Percentiles rank a stretch among this genome's conserved stretches.
phyloP scores from a whole-genome alignment of 2,113 vertebrate genomes.

The Opisthocomus hoazin region DNA sequence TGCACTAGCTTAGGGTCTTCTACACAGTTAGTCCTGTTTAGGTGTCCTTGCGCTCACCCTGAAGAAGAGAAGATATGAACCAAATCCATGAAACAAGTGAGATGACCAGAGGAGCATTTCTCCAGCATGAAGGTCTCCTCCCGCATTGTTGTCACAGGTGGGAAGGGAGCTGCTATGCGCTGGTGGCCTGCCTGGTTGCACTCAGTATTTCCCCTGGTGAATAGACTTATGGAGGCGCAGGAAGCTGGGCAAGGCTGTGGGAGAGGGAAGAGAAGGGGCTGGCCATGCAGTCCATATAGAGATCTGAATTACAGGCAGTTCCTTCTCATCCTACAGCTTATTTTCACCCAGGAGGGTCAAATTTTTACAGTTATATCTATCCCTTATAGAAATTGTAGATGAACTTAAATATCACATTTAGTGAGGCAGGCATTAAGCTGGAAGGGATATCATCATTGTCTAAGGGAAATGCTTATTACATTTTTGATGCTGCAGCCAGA shows the following conservation, averaged over 20 bases:
- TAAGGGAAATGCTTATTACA: background rate
- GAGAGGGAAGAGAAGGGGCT: background rate
- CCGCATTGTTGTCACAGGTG: background rate
- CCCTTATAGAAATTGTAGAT: background rate
- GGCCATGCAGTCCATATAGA: background rate
- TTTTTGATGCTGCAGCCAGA: background rate
- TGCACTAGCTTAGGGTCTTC: background rate
- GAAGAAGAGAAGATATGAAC: background rate
- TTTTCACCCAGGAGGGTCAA: background rate
- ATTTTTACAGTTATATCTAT: background rate
- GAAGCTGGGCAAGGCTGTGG: background rate
- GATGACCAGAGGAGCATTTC: background rate
- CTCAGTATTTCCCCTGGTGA: background rate
- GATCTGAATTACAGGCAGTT: background rate
- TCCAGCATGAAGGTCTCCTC: background rate
- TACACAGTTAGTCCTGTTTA: background rate
- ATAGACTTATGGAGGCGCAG: background rate
- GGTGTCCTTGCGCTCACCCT: background rate
- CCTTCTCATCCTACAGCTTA: background rate
- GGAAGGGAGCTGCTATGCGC: background rate
- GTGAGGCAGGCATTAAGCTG: background rate
- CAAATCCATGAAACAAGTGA: background rate
- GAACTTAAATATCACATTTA: background rate
- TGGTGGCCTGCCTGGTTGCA: background rate
- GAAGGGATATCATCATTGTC: rapidly evolving